These are phyloP conservation scores for Iselma pallidipennis DNA, from an alignment of 2,888 invertebrate species.

Conservation along the genomic window DNA sequence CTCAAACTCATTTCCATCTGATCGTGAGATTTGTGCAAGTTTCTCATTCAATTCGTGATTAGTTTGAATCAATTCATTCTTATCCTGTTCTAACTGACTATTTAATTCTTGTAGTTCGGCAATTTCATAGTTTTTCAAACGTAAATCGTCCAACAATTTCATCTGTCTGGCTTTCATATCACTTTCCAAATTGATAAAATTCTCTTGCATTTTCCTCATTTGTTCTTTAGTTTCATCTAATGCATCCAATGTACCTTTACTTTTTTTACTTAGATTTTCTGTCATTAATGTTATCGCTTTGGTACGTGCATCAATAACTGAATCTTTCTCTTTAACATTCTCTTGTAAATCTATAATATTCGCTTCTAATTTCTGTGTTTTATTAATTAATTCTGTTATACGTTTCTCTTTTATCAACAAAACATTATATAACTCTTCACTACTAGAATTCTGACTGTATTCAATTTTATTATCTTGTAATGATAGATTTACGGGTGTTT, in stretches of 20 bases:
- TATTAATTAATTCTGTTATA: slow-evolving; percentile 68
- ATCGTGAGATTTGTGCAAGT: neutral
- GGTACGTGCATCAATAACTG: slow-evolving; percentile 80
- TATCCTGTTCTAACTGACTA: slow-evolving; percentile 26
- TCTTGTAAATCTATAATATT: slow-evolving; percentile 82
- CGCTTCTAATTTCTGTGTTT: slow-evolving; percentile 75
- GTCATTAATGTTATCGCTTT: slow-evolving; percentile 77
- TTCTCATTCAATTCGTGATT: slow-evolving; percentile 15
- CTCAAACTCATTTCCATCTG: neutral
- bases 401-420: slow-evolving; percentile 66
- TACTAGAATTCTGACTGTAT: slow-evolving; percentile 47
- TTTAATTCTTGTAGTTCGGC: slow-evolving; percentile 39
- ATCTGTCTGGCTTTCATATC: slow-evolving; percentile 66
- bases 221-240: slow-evolving; percentile 80
- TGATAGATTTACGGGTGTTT: slow-evolving; percentile 44
- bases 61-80: slow-evolving; percentile 20
- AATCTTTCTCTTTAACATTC: slow-evolving; percentile 79
- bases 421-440: slow-evolving; percentile 53
- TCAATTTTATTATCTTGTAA: slow-evolving; percentile 44
- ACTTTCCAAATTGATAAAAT: slow-evolving; percentile 71
- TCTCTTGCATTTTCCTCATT: slow-evolving; percentile 80
- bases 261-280: slow-evolving; percentile 72
- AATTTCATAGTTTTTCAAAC: slow-evolving; percentile 44
- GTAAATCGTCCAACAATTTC: slow-evolving; percentile 43
- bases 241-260: slow-evolving; percentile 70